Evolutionary conservation across 2,113 vertebrate species (phyloP), one percentile per base, ranked within the genome.

Genomic region (Pelvicachromis taeniatus): DNA sequence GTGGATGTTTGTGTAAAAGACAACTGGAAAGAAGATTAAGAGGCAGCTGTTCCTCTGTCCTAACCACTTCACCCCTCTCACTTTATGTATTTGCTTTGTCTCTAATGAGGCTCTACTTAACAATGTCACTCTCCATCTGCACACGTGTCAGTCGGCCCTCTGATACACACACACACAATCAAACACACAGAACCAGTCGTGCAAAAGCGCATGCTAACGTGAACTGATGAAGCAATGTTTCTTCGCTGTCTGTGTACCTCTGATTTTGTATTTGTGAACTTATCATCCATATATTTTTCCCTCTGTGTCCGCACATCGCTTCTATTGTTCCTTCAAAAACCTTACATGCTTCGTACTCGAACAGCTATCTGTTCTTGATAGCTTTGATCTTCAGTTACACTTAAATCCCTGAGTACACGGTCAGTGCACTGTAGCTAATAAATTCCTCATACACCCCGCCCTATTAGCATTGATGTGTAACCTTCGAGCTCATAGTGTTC

Each of bases 401-500:
- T 85, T 77, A 85, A 92, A 91, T 53, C 83, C 56, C 45, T 19
- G 2, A 78, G 77, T 86, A 87, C 59, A 73, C 58, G 59, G 54
- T 61, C 65, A 21, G 81, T 91, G 83, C 61, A 81, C 85, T 80
- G 86, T 61, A 73, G 87, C 86, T 93, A 91, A 92, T 94, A 88
- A 87, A 93, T 92, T 94, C 92, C 80, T 88, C 85, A 92, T 87
- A 92, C 91, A 92, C 87, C 84, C 77, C 85, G 84, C 80, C 88
- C 83, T 92, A 89, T 92, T 91, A 93, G 88, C 90, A 92, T 80
- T 91, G 91, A 93, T 91, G 89, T 94, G 90, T 94, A 94, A 95
- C 94, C 93, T 94, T 95, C 93, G 89, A 88, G 92, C 92, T 89
- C 87, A 82, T 80, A 88, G 90, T 93, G 91, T 94, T 94, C 89